Percentiles rank a stretch among this genome's conserved stretches.
Conservation (phyloP, 2,888 invertebrate genomes). For the Drosophila paucipuncta region DNA sequence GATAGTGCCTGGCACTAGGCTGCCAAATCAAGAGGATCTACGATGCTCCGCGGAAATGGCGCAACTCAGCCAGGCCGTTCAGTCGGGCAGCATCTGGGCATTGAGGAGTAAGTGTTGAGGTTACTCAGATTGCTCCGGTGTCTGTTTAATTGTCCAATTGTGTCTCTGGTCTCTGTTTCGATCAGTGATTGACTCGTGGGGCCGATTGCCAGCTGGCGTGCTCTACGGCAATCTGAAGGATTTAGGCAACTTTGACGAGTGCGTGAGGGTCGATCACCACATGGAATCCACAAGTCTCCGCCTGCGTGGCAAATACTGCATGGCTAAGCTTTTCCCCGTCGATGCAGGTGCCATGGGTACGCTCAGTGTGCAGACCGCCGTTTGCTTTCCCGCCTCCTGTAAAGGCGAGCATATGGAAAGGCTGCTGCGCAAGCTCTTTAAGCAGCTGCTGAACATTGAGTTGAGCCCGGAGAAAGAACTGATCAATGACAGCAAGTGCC, state of each 20-base stretch:
- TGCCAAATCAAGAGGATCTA: constrained; percentile 37
- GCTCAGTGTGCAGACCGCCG: constrained; percentile 39
- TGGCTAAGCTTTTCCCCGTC: constrained; percentile 19
- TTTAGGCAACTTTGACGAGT: constrained; percentile 85
- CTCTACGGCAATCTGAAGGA: constrained; percentile 82
- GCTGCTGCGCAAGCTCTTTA: constrained; percentile 41
- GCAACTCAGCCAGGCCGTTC: constrained; percentile 11
- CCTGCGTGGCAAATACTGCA: constrained; percentile 57
- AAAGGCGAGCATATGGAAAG: constrained; percentile 39
- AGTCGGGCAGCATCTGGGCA: constrained; percentile 28
- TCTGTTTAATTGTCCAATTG: not conserved
- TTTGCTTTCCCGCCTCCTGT: constrained; percentile 74
- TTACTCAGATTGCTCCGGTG: not conserved
- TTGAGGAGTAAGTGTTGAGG: constrained; percentile 30
- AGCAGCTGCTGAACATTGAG: constrained; percentile 40
- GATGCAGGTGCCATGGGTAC: accelerated
- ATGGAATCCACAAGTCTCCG: constrained; percentile 1
- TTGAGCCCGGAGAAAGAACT: not conserved
- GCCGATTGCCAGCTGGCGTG: constrained; percentile 84
- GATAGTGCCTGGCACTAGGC: not conserved
- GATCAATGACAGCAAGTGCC: constrained; percentile 34
- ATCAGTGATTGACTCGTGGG: constrained; percentile 85
- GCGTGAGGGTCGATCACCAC: constrained; percentile 61
- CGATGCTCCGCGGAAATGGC: constrained; percentile 49
- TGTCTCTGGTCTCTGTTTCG: not conserved